A percentile compares a stretch with the other conserved stretches of the same genome.
Conservation (phyloP, 2,888 invertebrate genomes). For the Napeogenes inachia region DNA sequence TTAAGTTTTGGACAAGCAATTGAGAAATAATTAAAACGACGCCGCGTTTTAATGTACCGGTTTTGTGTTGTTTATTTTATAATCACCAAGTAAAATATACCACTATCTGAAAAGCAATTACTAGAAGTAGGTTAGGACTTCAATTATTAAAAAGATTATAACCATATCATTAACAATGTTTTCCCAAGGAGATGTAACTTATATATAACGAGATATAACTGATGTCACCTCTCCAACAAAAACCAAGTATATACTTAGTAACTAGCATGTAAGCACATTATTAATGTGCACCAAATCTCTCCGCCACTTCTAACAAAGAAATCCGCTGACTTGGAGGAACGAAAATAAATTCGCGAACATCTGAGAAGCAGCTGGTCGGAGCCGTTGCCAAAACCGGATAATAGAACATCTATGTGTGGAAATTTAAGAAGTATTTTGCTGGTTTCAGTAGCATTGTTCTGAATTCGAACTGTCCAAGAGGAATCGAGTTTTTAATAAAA, state of each 20-base stretch:
- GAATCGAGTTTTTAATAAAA: neutral
- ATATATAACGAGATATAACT: too few relatives aligned
- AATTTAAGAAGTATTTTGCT: conserved; percentile 16
- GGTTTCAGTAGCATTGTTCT: conserved; percentile 10
- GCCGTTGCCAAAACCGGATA: conserved; percentile 18
- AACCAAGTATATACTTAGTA: neutral
- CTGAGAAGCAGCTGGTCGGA: conserved; percentile 15
- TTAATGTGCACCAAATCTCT: conserved; percentile 13
- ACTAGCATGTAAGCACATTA: neutral
- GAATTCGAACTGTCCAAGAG: neutral
- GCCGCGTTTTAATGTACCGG: conserved; percentile 17
- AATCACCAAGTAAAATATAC: conserved; percentile 1
- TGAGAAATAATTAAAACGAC: conserved; percentile 37
- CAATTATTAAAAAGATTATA: neutral
- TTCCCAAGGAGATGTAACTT: neutral
- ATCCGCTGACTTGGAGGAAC: conserved; percentile 17
- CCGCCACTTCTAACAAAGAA: conserved; percentile 20
- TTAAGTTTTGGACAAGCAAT: conserved; percentile 38
- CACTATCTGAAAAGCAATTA: conserved; percentile 1
- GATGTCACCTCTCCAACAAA: neutral
- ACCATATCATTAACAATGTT: neutral
- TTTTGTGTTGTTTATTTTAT: conserved; percentile 15
- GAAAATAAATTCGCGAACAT: conserved; percentile 26
- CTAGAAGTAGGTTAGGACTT: neutral
- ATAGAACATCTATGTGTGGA: conserved; percentile 15